Conservation (phyloP, 2,888 invertebrate species). For the Portevinia maculata region DNA sequence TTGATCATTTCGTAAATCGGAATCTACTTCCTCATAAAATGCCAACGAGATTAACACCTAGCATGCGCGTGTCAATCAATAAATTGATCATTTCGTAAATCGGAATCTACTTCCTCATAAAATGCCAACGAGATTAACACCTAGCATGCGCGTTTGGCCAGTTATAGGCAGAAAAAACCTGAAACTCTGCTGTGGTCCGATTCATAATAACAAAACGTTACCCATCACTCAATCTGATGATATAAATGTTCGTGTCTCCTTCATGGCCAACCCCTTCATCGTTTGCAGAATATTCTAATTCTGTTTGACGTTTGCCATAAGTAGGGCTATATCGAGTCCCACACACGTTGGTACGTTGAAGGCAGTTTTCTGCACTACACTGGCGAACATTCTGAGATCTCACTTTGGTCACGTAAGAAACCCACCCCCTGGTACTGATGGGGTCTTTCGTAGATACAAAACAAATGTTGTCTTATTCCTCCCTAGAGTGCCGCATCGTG, state of each 20-base stretch:
- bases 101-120: constrained; percentile 24
- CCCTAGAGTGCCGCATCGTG: constrained; percentile 17
- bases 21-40: constrained; percentile 16
- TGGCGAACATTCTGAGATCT: constrained; percentile 33
- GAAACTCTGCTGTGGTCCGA: constrained; percentile 61
- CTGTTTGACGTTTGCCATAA: constrained; percentile 48
- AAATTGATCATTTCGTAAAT: constrained; percentile 58
- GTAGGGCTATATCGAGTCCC: constrained; percentile 33
- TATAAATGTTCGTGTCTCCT: constrained; percentile 36
- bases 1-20: constrained; percentile 54
- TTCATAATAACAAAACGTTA: constrained; percentile 14
- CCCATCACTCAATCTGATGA: constrained; percentile 68
- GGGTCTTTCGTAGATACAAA: constrained; percentile 19
- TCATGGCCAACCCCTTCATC: constrained; percentile 30
- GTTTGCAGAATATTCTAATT: constrained; percentile 61
- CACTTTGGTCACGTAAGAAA: constrained; percentile 61
- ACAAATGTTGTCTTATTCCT: constrained; percentile 59
- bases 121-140: constrained; percentile 10
- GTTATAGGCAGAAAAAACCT: not conserved
- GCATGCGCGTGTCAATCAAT: constrained; percentile 49
- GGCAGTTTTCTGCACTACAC: constrained; percentile 44
- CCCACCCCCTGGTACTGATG: constrained; percentile 29
- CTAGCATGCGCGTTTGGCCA: not conserved
- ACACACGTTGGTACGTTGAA: not conserved
- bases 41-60: constrained; percentile 24